Base-by-base conservation (phyloP, 2,888 invertebrate species). In the Busseola fusca region DNA sequence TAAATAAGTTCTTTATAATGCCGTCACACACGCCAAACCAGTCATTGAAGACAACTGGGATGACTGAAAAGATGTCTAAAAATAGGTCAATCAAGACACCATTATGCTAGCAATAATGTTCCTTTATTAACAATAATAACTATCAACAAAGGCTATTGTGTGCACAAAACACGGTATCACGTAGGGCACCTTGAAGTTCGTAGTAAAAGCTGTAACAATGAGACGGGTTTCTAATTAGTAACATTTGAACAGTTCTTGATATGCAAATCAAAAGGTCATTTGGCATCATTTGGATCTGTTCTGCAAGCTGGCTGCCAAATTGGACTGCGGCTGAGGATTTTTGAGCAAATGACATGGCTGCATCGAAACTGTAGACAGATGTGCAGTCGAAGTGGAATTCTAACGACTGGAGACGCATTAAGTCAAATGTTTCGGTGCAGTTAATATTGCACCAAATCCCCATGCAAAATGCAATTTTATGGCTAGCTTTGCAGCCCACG, bases 11-110 rank as follows among this genome's bases (percentile, higher is more conserved):
- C 21, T 50, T 30, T 21, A 25, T 25, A 40, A 18, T n/a, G 9
- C 25, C 25, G 16, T 25, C 1, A 52, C 59, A 50, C 59, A 42
- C 16, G 64, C n/a, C 42, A 72, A 72, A 52, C 25, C 5, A 27
- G 52, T 14, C 1, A 70, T 25, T 25, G 18, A 45, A 67, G 56
- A 48, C 2, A 16, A 37, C 59, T 30, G 40, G 56, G 74, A 50
- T 64, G 48, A 56, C 27, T 34, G 18, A 27, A 73, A 37, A 18
- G 9, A n/a, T 1, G 2, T 37, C 27, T 57, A 65, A 48, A 80
- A 69, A 80, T 80, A 69, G 65, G 76, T 65, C 69, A 76, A 76
- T 78, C 42, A 76, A 45, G 37, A 5, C 6, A 40, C 34, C 40
- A 42, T 62, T 81, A 7, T 52, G 12, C 0, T 21, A 42, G 10